Evolutionary conservation across 1,140 invertebrate genomes (phyloP), one percentile per base, ranked within the genome.

Genomic region (Drosophila miranda): DNA sequence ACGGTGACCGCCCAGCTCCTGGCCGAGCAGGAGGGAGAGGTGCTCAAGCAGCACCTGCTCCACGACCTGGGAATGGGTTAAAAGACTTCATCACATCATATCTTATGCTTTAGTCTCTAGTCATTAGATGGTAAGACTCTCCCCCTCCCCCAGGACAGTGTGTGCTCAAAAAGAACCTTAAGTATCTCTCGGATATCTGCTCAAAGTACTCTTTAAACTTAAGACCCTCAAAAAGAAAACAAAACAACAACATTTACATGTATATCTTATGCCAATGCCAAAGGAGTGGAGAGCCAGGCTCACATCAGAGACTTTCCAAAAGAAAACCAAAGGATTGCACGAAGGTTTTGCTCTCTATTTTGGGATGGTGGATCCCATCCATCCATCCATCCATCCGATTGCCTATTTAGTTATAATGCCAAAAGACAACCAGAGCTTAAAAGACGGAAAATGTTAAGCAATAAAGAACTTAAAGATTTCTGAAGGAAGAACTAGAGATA

Each of bases 1-100:
- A 95, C 94, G 46, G 93, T 90, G 16, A 90, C 87, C 7, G 89
- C 83, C 13, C 89, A 90, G 60, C 67, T 83, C 34, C 45, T 90
- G 43, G 86, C 82, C 16, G 89, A 90, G 50, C 64, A 89, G 66
- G 83, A 90, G 75, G 83, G 89, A 7, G 83, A 89, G 60, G 80
- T 83, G 49, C 78, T 90, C 4, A 86, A 78, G 55, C 78, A 89
- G 72, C 89, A 89, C 69, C 68, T 90, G 58, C 57, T 89, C 62
- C 87, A 90, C 51, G 89, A 90, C 70, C 78, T 90, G 66, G 89
- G 89, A 49, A 81, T 90, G 77, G 67, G 71, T 5, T 75, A 71
- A 63, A 78, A 83, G 79, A 79, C 79, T 83, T 69, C 61, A 51
- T 55, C 48, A 28, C 59, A 58, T 73, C 69, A 72, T 68, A 73